Conservation (phyloP, 2,888 invertebrate genomes). For the Lamproptera curius region DNA sequence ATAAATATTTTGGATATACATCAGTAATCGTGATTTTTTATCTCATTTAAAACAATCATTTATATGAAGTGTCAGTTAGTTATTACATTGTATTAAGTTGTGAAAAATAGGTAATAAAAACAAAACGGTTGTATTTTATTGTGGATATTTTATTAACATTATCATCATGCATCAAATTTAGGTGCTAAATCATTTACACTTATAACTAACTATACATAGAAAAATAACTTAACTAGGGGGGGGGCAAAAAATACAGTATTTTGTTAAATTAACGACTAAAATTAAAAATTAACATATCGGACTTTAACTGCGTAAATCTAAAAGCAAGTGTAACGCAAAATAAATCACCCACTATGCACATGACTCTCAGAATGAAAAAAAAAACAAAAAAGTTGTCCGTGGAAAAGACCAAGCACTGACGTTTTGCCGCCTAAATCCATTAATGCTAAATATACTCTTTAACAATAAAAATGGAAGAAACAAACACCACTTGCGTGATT, state of each 20-base stretch:
- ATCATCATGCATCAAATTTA: slow-evolving; percentile 78
- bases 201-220: slow-evolving; percentile 78
- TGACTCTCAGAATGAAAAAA: slow-evolving; percentile 64
- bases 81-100: no score
- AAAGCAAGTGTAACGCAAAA: slow-evolving; percentile 63
- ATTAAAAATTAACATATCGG: slow-evolving; percentile 66
- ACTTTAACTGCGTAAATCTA: slow-evolving; percentile 66
- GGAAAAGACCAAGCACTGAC: slow-evolving; percentile 38
- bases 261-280: slow-evolving; percentile 72
- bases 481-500: slow-evolving; percentile 40
- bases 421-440: slow-evolving; percentile 34
- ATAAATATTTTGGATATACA: no score
- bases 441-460: slow-evolving; percentile 29
- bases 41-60: no score
- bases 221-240: slow-evolving; percentile 73
- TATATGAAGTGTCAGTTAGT: no score
- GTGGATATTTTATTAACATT: slow-evolving; percentile 78
- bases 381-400: slow-evolving; percentile 27
- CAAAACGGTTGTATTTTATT: slow-evolving; percentile 65
- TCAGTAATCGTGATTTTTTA: no score
- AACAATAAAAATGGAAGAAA: slow-evolving; percentile 29
- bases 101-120: slow-evolving; percentile 33
- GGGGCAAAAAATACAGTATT: slow-evolving; percentile 74
- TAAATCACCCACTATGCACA: slow-evolving; percentile 59
- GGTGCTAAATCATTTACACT: slow-evolving; percentile 77